Conservation (phyloP, 2,113 vertebrate species). For the Serinus canaria region DNA sequence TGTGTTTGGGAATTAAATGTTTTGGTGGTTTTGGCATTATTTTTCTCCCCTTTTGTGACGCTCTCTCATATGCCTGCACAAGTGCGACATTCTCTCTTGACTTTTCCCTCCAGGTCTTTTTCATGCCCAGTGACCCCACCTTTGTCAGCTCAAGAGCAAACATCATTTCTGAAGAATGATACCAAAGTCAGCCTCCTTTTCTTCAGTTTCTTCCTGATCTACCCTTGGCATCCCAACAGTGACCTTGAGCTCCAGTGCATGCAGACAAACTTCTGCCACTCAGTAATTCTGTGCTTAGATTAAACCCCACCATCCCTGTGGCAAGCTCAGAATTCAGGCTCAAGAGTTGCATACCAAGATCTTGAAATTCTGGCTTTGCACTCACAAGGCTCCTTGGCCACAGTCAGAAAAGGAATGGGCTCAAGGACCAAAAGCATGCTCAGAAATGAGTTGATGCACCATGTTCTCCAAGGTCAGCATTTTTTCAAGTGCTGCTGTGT, state of each 20-base stretch:
- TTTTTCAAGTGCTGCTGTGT: constrained; percentile 18
- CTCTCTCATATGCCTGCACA: not conserved
- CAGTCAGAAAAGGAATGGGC: not conserved
- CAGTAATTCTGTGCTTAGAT: not conserved
- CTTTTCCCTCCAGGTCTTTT: not conserved
- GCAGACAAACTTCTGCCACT: not conserved
- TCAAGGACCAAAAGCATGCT: not conserved
- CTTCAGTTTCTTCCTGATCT: not conserved
- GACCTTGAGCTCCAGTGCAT: not conserved
- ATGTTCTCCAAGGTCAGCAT: not conserved
- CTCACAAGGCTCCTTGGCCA: not conserved
- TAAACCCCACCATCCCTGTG: not conserved
- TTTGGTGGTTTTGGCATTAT: not conserved
- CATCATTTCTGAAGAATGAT: not conserved
- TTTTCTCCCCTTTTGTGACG: not conserved
- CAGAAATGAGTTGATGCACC: not conserved
- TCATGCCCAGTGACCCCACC: not conserved
- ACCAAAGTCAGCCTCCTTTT: not conserved
- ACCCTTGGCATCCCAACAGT: not conserved
- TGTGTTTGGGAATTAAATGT: not conserved
- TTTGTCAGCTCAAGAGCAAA: not conserved
- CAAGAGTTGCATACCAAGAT: not conserved
- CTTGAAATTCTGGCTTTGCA: not conserved
- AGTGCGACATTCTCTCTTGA: not conserved
- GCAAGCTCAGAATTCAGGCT: not conserved